Evolutionary conservation across 1,140 invertebrate genomes (phyloP), one percentile per base, ranked within the genome.

Genomic region (Cephus cinctus): DNA sequence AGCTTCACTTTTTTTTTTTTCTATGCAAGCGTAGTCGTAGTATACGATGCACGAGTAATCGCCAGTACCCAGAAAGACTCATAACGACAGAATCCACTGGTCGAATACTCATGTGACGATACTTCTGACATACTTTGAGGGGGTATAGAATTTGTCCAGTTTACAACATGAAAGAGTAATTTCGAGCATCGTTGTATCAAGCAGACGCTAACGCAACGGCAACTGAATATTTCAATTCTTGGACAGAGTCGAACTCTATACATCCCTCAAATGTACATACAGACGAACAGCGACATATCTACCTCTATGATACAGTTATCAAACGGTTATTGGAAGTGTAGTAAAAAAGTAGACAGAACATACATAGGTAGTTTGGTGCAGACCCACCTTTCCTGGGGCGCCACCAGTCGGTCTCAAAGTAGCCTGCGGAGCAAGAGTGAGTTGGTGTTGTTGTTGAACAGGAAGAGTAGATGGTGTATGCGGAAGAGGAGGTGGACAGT

Each of bases 341-440:
- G 47, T 65, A 61, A 72, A 71, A 61, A 61, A 61, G 56, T 58
- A 63, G 61, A 63, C 61, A 57, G 58, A 64, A 64, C 68, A 72
- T 77, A 77, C 73, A 77, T 77, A 76, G 70, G 72, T 77, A 77
- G 73, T 74, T 75, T 75, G 73, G 73, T 76, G 75, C 69, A 77
- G 75, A 77, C 75, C 83, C 89, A 94, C 90, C 91, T 94, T 94
- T 94, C 75, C 90, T 86, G 74, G 90, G 90, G 80, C 90, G 86
- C 89, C 90, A 93, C 90, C 90, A 93, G 83, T 94, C 90, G 69
- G 71, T 75, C 86, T 94, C 90, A 87, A 90, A 91, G 86, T 92
- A 92, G 86, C 90, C 90, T 93, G 90, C 72, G 75, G 72, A 77
- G 75, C 73, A 77, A 77, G 70, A 77, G 72, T 77, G 71, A 76